A percentile compares a stretch with the other conserved stretches of the same genome.
Evolutionary conservation across 1,140 invertebrate species (phyloP).

Genomic region (Melipona quadrifasciata): DNA sequence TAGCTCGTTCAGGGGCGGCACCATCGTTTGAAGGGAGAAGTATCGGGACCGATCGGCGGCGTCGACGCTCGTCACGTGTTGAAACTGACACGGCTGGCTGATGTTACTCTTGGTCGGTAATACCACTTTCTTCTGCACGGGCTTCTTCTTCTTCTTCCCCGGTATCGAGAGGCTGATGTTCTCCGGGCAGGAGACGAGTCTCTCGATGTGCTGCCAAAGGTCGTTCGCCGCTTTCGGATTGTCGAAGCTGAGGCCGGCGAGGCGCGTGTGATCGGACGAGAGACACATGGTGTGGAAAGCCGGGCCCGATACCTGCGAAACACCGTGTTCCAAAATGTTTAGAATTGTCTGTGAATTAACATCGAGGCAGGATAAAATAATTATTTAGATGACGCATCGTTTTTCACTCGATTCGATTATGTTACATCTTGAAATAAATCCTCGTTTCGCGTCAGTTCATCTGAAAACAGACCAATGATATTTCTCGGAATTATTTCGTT

Average conservation of each 20-base stretch:
- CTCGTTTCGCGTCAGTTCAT: no score
- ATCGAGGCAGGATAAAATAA: no score
- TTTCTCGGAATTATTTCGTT: no score
- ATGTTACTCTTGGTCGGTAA: constrained; percentile 91
- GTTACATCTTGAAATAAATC: no score
- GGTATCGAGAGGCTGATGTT: constrained; percentile 90
- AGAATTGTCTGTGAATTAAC: background rate
- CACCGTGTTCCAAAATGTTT: background rate
- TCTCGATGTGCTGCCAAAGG: constrained; percentile 87
- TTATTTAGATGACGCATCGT: no score
- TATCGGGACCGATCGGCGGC: constrained; percentile 86
- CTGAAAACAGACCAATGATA: no score
- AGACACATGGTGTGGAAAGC: constrained; percentile 93
- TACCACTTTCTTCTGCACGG: constrained; percentile 80
- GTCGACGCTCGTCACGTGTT: constrained; percentile 92
- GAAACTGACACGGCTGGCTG: constrained; percentile 93
- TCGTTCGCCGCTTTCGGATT: constrained; percentile 87
- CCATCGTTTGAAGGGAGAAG: constrained; percentile 86
- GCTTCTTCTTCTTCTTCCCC: constrained; percentile 85
- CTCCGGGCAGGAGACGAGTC: constrained; percentile 88
- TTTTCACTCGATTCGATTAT: no score
- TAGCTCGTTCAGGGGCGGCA: constrained; percentile 76
- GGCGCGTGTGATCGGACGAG: constrained; percentile 86
- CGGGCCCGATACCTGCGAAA: constrained; percentile 82
- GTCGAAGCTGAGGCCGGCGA: constrained; percentile 86